Evolutionary conservation across 2,113 vertebrate species (phyloP).

Genomic region (Otis tarda): DNA sequence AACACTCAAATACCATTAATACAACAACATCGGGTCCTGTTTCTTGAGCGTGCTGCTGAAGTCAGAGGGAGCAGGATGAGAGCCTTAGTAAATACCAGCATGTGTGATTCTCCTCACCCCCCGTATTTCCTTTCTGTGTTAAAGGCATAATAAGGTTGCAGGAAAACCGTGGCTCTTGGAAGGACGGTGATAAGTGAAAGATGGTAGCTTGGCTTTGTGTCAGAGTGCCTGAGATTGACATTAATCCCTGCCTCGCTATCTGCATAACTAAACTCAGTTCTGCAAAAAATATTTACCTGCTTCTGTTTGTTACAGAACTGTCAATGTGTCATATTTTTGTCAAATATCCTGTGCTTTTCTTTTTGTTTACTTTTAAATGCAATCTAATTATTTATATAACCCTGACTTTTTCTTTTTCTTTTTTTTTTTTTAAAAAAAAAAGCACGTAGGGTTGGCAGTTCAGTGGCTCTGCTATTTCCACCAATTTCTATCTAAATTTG

Average conservation of each 20-base stretch:
- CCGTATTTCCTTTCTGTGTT: background rate
- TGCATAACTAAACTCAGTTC: background rate
- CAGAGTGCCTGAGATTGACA: background rate
- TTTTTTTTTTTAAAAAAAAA: background rate
- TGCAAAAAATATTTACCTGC: background rate
- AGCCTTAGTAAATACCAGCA: background rate
- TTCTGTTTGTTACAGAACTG: background rate
- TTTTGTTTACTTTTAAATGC: background rate
- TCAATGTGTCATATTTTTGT: background rate
- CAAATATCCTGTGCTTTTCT: background rate
- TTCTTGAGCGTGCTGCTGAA: background rate
- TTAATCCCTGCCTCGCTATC: background rate
- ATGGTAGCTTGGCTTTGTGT: background rate
- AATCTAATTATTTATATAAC: background rate
- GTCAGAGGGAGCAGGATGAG: background rate
- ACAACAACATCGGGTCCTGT: fast-evolving
- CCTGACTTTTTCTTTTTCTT: background rate
- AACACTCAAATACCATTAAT: background rate
- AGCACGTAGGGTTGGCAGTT: background rate
- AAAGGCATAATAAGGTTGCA: background rate
- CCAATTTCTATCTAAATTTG: background rate
- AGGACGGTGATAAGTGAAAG: background rate
- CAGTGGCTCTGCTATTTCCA: background rate
- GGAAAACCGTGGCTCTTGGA: background rate
- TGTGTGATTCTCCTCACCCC: background rate